Base-by-base conservation (phyloP, 2,113 vertebrate genomes). In the Etia nguti region DNA sequence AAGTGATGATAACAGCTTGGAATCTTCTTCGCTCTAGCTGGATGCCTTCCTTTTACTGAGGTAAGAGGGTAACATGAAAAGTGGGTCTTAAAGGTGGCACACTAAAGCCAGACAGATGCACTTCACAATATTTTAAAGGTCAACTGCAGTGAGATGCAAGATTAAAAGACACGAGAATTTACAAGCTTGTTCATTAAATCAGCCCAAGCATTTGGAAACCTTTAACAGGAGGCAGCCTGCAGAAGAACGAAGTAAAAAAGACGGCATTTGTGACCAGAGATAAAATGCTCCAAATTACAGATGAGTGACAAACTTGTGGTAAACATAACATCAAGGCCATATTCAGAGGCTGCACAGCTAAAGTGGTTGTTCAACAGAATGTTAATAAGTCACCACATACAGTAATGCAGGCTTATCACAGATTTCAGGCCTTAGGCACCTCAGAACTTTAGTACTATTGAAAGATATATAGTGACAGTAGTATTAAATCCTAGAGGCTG, bases 181-280 rank as follows among this genome's bases (percentile, higher is more conserved):
- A 82, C 41, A 62, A 65, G 52, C 52, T 62, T 80, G 54, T 83
- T 85, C 52, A 62, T 88, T 85, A 87, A 82, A 88, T 80, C 55
- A 80, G 20, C 80, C 70, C 54, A 52, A 52, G 46, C 18, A 52
- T 34, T 77, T 20, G 26, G 73, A 52, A 77, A 77, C 73, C 26
- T 52, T 77, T 77, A 77, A n/a, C 16, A 52, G 10, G 26, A 77
- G 18, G 26, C 46, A 12, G 6, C 18, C 24, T 52, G 6, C 6
- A 77, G 26, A n/a, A 77, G 73, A 52, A 52, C 73, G 52, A 31
- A 77, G 52, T n/a, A 31, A 77, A n/a, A 50, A 50, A 31, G 46
- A 6, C 1, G 1, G 16, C 73, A 29, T 50, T 50, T 77, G 73
- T 31, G 73, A 52, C 18, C 18, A 0, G 18, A 52, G 73, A 77